phyloP scores from a whole-genome alignment of 2,113 vertebrate genomes.

The Notiomystis cincta region DNA sequence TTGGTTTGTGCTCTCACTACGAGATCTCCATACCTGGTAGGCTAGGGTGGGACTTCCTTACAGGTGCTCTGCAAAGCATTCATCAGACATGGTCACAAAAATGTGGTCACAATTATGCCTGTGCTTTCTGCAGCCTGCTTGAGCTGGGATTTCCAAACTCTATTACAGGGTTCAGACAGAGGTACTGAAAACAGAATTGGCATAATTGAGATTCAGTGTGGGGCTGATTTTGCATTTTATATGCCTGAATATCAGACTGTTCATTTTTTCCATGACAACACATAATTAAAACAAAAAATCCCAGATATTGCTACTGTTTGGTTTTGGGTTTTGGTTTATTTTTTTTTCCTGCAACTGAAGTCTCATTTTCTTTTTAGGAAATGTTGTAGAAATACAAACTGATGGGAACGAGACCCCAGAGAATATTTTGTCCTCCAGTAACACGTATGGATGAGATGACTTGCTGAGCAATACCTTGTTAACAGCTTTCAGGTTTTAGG shows the following conservation, averaged over 20 bases:
- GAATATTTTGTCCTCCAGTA: conserved; percentile 24
- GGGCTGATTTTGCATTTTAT: neutral
- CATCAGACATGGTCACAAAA: neutral
- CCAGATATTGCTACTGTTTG: neutral
- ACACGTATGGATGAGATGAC: neutral
- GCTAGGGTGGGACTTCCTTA: neutral
- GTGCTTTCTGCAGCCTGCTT: neutral
- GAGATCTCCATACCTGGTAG: neutral
- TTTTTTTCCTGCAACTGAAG: neutral
- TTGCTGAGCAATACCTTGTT: conserved; percentile 37
- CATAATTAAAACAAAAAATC: neutral
- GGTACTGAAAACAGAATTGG: neutral
- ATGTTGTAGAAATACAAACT: neutral
- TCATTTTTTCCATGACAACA: neutral
- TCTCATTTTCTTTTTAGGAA: neutral
- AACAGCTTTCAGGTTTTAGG: conserved; percentile 19
- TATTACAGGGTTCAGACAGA: neutral
- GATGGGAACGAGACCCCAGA: neutral
- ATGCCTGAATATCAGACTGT: neutral
- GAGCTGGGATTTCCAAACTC: neutral
- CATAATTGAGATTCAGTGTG: neutral
- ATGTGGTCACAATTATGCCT: neutral
- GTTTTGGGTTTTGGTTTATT: neutral
- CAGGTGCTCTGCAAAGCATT: neutral
- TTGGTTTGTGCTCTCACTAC: neutral